Base-by-base conservation (phyloP, 2,888 invertebrate species). In the Sussaba pulchella region DNA sequence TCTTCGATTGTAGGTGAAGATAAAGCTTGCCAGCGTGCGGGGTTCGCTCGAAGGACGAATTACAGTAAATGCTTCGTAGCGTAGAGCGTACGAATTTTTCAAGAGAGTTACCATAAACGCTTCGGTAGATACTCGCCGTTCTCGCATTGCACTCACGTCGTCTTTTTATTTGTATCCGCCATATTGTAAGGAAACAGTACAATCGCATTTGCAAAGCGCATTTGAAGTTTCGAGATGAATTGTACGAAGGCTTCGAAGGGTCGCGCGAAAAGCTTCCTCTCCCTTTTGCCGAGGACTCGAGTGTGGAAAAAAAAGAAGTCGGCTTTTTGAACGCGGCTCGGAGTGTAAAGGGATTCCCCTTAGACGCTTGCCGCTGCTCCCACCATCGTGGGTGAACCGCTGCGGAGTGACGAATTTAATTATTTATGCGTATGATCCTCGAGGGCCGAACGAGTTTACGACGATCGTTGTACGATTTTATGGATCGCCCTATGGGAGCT, bases 31-130 rank as follows among this genome's bases (percentile, higher is more conserved):
- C n/a, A 31, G 26, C 24, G 54, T 31, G 54, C 54, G 26, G 3
- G 5, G 26, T 14, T 54, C 31, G 14, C 6, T 54, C n/a, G 14
- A 31, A 26, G 14, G 6, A 31, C 19, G 26, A 31, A 26, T 3
- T 31, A 54, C 31, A 26, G 31, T 14, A 26, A 14, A 54, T 54
- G 26, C 54, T 54, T 54, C 26, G 54, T 31, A 9, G n/a, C 26
- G 14, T 19, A 31, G 12, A n/a, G 19, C 10, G 31, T 52, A 50
- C 26, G 26, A n/a, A 5, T 31, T 54, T 26, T 54, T 31, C 31
- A 54, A 54, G n/a, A 31, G 54, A 14, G 31, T 54, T 31, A 26
- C 54, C 54, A 54, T 54, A 54, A 54, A 54, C 54, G 26, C 54
- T n/a, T 31, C 54, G 26, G 31, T 26, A 54, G 12, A 54, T 31